Conservation (phyloP, 2,113 vertebrate genomes). For the Triplophysa dalaica region DNA sequence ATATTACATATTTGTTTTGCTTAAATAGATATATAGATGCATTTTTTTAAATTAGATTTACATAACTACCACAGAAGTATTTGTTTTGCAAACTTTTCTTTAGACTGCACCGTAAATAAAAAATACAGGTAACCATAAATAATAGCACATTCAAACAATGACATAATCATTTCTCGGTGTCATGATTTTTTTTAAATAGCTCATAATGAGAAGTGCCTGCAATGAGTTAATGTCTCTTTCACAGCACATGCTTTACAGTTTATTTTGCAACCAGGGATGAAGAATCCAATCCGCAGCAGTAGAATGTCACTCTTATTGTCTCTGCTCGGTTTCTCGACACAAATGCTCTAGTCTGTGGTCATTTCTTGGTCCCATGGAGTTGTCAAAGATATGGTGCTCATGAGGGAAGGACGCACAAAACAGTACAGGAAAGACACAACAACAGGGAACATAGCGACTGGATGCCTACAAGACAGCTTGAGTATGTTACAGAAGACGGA, state of each 20-base stretch:
- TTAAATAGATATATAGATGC: conserved; percentile 60
- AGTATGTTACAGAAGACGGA: conserved; percentile 16
- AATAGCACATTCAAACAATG: conserved; percentile 78
- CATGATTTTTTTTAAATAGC: conserved; percentile 71
- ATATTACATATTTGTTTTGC: conserved; percentile 72
- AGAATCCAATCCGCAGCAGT: neutral
- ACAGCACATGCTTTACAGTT: conserved; percentile 15
- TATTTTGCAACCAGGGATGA: conserved; percentile 14
- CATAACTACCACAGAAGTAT: conserved; percentile 58
- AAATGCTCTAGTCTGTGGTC: conserved; percentile 20
- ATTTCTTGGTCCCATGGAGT: conserved; percentile 22
- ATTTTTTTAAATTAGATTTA: conserved; percentile 74
- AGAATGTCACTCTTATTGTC: neutral
- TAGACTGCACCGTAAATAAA: conserved; percentile 70
- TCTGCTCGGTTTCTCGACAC: neutral
- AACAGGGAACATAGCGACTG: conserved; percentile 6
- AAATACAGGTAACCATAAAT: conserved; percentile 75
- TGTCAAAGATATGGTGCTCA: neutral
- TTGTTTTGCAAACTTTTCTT: conserved; percentile 61
- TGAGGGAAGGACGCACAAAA: conserved; percentile 12
- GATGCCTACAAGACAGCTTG: conserved; percentile 15
- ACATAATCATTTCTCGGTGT: conserved; percentile 69
- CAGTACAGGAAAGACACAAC: conserved; percentile 17
- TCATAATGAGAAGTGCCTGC: conserved; percentile 53
- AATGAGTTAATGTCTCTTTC: conserved; percentile 22